These are phyloP conservation scores for Apodemia zela DNA, from an alignment of 2,888 invertebrate genomes.

Conservation along the genomic window DNA sequence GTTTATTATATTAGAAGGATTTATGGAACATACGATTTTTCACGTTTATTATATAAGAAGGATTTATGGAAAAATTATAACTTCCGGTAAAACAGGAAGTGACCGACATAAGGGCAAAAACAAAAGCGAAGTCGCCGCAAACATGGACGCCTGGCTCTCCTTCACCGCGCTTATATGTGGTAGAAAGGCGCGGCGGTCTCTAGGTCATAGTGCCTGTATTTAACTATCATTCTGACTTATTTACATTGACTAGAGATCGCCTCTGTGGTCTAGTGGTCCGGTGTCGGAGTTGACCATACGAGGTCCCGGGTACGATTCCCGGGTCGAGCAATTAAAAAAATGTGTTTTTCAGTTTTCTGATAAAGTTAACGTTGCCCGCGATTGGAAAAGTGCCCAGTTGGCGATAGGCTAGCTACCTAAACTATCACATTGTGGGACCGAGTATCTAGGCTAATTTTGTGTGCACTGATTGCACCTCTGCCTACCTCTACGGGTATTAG, in stretches of 20 bases:
- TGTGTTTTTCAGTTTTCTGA: too few species aligned
- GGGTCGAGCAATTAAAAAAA: too few species aligned
- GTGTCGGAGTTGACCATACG: too few species aligned
- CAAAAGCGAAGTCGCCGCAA: neutral
- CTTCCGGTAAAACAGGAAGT: neutral
- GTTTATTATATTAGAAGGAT: neutral
- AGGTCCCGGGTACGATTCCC: too few species aligned
- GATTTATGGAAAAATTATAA: neutral
- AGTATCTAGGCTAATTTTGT: too few species aligned
- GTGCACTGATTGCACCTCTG: too few species aligned
- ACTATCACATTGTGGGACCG: too few species aligned
- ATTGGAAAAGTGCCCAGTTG: too few species aligned
- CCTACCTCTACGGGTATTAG: too few species aligned
- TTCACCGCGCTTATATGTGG: neutral
- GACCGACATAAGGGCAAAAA: neutral
- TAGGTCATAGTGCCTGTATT: neutral
- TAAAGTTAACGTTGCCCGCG: too few species aligned
- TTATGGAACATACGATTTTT: neutral
- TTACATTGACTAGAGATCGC: neutral
- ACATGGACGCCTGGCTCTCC: neutral
- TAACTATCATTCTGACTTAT: neutral
- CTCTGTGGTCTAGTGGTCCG: too few species aligned
- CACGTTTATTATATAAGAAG: neutral
- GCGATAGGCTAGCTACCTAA: too few species aligned
- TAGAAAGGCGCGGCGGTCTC: neutral